These are phyloP conservation scores for Hemibagrus wyckioides DNA, from an alignment of 2,113 vertebrate species.

Conservation along the genomic window DNA sequence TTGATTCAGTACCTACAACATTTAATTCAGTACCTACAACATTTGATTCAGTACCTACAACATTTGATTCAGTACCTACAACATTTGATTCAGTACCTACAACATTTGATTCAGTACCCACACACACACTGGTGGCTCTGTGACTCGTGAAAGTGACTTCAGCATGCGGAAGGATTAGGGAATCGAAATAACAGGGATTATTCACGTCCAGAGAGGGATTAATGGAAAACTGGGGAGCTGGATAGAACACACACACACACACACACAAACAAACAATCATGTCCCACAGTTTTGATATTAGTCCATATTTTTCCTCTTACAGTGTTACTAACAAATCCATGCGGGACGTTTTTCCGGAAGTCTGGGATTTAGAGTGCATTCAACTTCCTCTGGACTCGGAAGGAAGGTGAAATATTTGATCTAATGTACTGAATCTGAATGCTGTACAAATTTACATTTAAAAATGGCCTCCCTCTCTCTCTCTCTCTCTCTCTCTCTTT, in stretches of 20 bases:
- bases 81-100: no score
- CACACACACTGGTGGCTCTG: constrained; percentile 6
- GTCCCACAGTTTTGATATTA: background rate
- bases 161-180: constrained; percentile 27
- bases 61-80: no score
- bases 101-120: no score
- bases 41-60: no score
- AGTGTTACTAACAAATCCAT: background rate
- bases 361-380: background rate
- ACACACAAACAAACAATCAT: background rate
- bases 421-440: background rate
- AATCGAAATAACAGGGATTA: constrained; percentile 36
- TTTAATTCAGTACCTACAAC: no score
- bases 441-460: constrained; percentile 45
- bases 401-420: background rate
- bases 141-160: constrained; percentile 8
- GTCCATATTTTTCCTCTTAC: background rate
- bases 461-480: background rate
- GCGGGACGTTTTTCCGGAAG: background rate
- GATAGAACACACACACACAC: background rate
- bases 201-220: background rate
- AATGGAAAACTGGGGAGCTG: background rate
- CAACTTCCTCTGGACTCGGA: background rate
- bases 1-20: no score
- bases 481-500: constrained; percentile 23